phyloP scores from a whole-genome alignment of 2,888 invertebrate species.

The Metalampra italica region DNA sequence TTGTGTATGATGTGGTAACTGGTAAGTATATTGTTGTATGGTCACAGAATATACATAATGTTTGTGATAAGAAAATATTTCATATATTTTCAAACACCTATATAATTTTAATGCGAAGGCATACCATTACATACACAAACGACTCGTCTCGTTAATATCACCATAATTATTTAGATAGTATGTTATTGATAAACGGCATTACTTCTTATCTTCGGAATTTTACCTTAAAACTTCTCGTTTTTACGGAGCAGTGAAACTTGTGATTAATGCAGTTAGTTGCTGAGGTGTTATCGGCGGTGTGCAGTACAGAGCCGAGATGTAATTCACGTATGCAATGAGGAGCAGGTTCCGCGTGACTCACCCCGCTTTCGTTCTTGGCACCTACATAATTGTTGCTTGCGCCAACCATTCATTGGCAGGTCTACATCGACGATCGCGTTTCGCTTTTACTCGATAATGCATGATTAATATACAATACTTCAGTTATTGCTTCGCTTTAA shows the following conservation, averaged over 20 bases:
- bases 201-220: too few species aligned
- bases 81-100: too few species aligned
- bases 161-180: too few species aligned
- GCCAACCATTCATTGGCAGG: slow-evolving; percentile 24
- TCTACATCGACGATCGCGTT: slow-evolving; percentile 20
- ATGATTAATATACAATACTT: slow-evolving; percentile 1
- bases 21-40: too few species aligned
- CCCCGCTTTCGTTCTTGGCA: slow-evolving; percentile 58
- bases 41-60: too few species aligned
- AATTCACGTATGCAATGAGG: slow-evolving; percentile 24
- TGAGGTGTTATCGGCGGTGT: not conserved
- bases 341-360: slow-evolving; percentile 54
- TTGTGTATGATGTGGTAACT: too few species aligned
- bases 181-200: too few species aligned
- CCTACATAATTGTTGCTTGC: slow-evolving; percentile 37
- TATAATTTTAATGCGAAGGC: too few species aligned
- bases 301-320: slow-evolving; percentile 4
- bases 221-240: too few species aligned
- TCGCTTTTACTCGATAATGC: slow-evolving; percentile 19
- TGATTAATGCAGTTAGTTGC: slow-evolving; percentile 1
- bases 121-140: too few species aligned
- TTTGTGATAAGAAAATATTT: too few species aligned
- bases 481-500: not conserved
- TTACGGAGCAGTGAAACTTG: not conserved
- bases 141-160: too few species aligned